Conservation (phyloP, 2,113 vertebrate genomes). For the Ictalurus punctatus region DNA sequence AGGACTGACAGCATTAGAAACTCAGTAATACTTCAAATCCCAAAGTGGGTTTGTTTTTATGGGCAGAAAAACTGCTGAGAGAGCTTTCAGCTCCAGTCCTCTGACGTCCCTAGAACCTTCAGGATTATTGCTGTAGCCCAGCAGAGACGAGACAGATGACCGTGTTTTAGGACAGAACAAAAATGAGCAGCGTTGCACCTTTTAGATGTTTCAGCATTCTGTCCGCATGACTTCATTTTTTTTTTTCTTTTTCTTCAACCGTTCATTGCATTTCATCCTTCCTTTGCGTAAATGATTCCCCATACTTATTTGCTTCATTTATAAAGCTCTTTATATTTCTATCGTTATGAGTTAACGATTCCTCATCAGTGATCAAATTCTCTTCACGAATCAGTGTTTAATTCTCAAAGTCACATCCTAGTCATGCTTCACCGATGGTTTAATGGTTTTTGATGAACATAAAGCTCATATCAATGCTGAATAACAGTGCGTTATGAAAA, state of each 20-base stretch:
- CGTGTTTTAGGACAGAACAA: background rate
- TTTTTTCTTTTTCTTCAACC: too few species aligned
- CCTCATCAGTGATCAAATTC: background rate
- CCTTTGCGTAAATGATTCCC: background rate
- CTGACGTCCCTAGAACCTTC: background rate
- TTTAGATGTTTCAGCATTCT: background rate
- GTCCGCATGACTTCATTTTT: too few species aligned
- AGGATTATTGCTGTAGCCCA: conserved; percentile 8
- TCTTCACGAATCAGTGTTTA: background rate
- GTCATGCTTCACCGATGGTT: background rate
- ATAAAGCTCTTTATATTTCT: background rate
- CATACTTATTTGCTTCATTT: background rate
- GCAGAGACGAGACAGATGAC: background rate
- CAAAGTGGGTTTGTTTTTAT: background rate
- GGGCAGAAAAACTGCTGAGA: background rate
- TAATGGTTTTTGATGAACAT: background rate
- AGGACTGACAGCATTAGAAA: background rate
- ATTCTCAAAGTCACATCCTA: background rate
- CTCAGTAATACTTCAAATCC: background rate
- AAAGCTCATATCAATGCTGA: background rate
- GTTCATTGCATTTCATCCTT: background rate
- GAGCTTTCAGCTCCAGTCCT: background rate
- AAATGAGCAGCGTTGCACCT: background rate
- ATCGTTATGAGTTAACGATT: background rate
- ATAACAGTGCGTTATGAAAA: background rate